Conservation (phyloP, 2,113 vertebrate genomes). For the Engystomops pustulosus region DNA sequence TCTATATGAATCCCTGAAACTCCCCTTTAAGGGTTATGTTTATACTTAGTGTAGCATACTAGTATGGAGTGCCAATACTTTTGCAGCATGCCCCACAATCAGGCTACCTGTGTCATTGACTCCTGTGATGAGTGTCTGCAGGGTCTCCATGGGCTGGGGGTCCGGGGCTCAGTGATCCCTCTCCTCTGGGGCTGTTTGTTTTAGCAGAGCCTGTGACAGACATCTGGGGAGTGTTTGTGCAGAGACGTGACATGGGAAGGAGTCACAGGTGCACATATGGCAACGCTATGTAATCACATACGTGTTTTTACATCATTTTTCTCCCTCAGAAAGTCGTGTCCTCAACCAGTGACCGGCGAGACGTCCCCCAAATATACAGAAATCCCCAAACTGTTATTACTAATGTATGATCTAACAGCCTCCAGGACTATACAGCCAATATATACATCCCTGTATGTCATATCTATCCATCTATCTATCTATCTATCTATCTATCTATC, state of each 20-base stretch:
- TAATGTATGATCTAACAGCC: background rate
- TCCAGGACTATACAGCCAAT: background rate
- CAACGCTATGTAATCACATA: slow-evolving; percentile 23
- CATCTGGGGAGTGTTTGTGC: slow-evolving; percentile 45
- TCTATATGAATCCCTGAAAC: too few species aligned
- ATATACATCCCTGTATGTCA: too few species aligned
- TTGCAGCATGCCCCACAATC: too few species aligned
- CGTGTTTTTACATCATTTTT: slow-evolving; percentile 51
- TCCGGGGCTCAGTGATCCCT: background rate
- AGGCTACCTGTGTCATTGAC: too few species aligned
- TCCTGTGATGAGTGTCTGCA: too few species aligned
- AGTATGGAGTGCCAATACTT: too few species aligned
- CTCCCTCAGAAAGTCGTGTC: slow-evolving; percentile 12
- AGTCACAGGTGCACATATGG: slow-evolving; percentile 57
- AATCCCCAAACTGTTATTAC: background rate
- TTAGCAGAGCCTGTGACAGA: slow-evolving; percentile 29
- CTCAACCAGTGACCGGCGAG: background rate
- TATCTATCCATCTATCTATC: too few species aligned
- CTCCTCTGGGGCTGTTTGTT: slow-evolving; percentile 2
- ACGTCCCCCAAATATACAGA: background rate
- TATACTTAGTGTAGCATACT: too few species aligned
- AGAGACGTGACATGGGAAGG: background rate
- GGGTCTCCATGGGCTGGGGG: background rate
- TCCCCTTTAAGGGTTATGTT: too few species aligned
- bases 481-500: too few species aligned